Evolutionary conservation across 2,797 vertebrate genomes (phyloP), one percentile per base, ranked within the genome.

Genomic region (Denticeps clupeoides): DNA sequence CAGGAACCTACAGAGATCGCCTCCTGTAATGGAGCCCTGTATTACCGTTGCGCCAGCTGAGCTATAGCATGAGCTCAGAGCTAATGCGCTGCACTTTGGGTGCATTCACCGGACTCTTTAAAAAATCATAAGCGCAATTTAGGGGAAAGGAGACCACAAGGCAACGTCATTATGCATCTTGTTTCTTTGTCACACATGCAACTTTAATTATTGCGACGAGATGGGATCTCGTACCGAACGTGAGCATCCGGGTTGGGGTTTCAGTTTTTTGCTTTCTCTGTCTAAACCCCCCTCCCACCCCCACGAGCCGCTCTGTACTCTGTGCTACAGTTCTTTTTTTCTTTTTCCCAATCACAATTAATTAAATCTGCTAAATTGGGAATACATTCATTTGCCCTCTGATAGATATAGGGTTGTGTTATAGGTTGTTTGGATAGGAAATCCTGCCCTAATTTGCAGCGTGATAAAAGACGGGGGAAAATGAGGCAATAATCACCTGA

Each of bases 401-500:
- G 62, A 66, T 28, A 63, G 61, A 63, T 59, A 52, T 40, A 35
- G 44, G 27, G 51, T 40, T 50, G 43, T 23, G 49, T 63, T 51
- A 42, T 70, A 69, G 60, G 74, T 77, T 80, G 77, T 80, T 77
- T 70, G 69, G 72, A 49, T 69, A 67, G 56, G 69, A n/a, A 71
- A 67, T 76, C 55, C 65, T 80, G 82, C 60, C 81, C 83, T 84
- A 82, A 85, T 85, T 86, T 83, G 64, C 56, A 51, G 37, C 41
- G 64, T 59, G 59, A 56, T 58, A 66, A 68, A 63, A 53, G 49
- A 51, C 35, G 54, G 41, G n/a, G 57, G 69, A 69, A 72, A 77
- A 75, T 66, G 68, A 82, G 75, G 70, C 65, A 59, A 69, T 69
- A 72, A 78, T 82, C 82, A 86, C 82, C 82, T 84, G 82, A 81